Percentiles rank a stretch among this genome's conserved stretches.
These are phyloP conservation scores for Trilocha varians DNA, from an alignment of 2,888 invertebrate genomes.

Conservation along the genomic window DNA sequence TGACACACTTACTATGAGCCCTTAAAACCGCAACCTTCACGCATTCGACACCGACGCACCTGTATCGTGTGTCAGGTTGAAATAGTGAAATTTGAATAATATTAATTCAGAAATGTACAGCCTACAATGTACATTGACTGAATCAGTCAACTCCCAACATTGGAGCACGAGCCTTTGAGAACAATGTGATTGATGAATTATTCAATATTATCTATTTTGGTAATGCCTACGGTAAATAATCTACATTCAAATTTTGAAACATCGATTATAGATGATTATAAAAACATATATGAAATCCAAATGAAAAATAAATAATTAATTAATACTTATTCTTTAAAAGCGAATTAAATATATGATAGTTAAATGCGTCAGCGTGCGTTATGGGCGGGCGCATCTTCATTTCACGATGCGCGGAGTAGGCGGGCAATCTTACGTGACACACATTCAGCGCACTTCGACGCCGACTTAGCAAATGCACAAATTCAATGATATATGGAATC, in stretches of 20 bases:
- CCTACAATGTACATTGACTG: slow-evolving; percentile 5
- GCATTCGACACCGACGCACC: not conserved
- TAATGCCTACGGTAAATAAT: slow-evolving; percentile 24
- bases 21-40: slow-evolving; percentile 3
- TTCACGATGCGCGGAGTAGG: slow-evolving; percentile 18
- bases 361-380: slow-evolving; percentile 3
- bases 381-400: slow-evolving; percentile 21
- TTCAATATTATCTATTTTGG: slow-evolving; percentile 26
- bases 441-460: not conserved
- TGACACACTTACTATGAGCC: not conserved
- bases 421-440: slow-evolving; percentile 14
- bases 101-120: slow-evolving; percentile 13
- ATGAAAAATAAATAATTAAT: not conserved
- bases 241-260: not conserved
- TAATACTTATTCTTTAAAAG: not conserved
- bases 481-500: no score
- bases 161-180: slow-evolving; percentile 37
- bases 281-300: not conserved
- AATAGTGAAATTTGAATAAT: slow-evolving; percentile 3
- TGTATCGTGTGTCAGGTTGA: not conserved
- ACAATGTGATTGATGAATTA: slow-evolving; percentile 40
- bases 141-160: slow-evolving; percentile 12
- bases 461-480: no score
- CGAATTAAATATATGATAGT: not conserved
- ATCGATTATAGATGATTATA: not conserved